phyloP scores from a whole-genome alignment of 2,888 invertebrate genomes.

The Phorcus lineatus region DNA sequence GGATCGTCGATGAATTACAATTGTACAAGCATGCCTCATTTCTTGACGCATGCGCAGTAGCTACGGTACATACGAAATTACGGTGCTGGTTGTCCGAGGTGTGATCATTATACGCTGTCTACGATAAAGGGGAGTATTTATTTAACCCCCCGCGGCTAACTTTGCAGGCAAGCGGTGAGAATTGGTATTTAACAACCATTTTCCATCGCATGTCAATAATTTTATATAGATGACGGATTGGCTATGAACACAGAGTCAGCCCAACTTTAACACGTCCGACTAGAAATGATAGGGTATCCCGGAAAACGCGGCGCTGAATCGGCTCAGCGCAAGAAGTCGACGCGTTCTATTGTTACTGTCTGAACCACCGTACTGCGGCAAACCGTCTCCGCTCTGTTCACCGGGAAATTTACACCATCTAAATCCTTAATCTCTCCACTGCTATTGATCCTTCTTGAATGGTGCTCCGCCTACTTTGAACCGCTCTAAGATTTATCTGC shows the following conservation, averaged over 20 bases:
- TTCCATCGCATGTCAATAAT: not conserved
- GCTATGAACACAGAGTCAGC: not conserved
- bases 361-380: not conserved
- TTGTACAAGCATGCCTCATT: not conserved
- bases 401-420: constrained; percentile 23
- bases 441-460: constrained; percentile 17
- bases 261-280: not conserved
- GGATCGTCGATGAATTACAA: not conserved
- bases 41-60: not conserved
- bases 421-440: constrained; percentile 26
- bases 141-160: not conserved
- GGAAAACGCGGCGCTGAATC: not conserved
- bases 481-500: constrained; percentile 25
- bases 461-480: constrained; percentile 9
- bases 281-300: constrained; percentile 1
- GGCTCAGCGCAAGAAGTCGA: not conserved
- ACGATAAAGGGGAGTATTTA: not conserved
- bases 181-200: not conserved
- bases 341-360: not conserved
- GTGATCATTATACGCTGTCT: not conserved
- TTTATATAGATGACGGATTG: constrained; percentile 14
- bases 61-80: not conserved
- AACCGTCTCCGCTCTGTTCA: not conserved
- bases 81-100: not conserved
- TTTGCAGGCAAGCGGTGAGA: not conserved